Evolutionary conservation across 2,797 vertebrate species (phyloP).

Genomic region (Cirrhinus molitorella): DNA sequence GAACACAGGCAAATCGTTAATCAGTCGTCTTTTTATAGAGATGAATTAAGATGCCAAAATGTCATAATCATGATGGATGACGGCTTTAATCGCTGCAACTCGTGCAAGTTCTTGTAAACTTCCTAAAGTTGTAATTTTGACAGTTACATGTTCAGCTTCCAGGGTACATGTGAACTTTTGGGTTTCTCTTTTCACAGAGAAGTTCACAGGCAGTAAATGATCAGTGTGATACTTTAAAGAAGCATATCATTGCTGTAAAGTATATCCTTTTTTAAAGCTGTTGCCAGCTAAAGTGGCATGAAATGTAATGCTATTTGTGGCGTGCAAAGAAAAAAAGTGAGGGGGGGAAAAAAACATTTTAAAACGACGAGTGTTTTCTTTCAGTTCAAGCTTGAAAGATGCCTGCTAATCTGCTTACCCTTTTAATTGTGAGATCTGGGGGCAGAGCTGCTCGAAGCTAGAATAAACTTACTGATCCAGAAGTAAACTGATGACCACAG

Average conservation of each 20-base stretch:
- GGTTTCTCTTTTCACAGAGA: conserved; percentile 39
- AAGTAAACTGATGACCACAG: conserved; percentile 88
- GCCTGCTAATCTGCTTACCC: conserved; percentile 84
- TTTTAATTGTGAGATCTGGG: conserved; percentile 83
- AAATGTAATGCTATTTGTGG: conserved; percentile 86
- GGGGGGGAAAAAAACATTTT: conserved; percentile 66
- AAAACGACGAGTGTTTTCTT: conserved; percentile 80
- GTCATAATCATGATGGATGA: neutral
- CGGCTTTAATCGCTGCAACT: neutral
- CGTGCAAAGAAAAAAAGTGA: conserved; percentile 53
- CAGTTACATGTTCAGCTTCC: neutral
- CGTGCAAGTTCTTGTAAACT: neutral
- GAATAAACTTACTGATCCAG: conserved; percentile 89
- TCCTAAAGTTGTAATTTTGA: conserved; percentile 11
- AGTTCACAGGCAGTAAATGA: conserved; percentile 68
- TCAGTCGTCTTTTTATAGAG: neutral
- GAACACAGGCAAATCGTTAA: neutral
- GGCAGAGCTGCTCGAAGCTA: conserved; percentile 78
- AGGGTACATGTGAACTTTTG: neutral
- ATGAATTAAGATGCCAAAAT: neutral
- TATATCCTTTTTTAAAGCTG: conserved; percentile 71
- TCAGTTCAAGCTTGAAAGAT: conserved; percentile 79
- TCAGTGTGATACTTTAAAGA: conserved; percentile 75
- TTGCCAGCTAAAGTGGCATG: conserved; percentile 83
- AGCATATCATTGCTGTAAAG: conserved; percentile 77